Evolutionary conservation across 2,113 vertebrate species (phyloP).

Genomic region (Elaphurus davidianus): DNA sequence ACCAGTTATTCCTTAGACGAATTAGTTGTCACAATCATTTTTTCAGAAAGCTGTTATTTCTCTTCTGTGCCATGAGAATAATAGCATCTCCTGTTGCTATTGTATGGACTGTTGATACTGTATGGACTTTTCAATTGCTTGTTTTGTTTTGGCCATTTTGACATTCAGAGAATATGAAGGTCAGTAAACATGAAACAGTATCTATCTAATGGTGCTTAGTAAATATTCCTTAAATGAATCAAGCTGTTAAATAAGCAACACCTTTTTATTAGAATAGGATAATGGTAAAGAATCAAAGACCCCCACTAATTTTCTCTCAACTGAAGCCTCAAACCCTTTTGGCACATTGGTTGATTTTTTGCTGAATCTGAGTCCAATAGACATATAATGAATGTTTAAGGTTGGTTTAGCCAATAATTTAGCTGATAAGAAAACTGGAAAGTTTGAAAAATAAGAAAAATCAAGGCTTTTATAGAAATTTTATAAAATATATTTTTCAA

Average conservation of each 20-base stretch:
- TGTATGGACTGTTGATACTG: background rate
- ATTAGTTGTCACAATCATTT: background rate
- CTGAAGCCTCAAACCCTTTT: background rate
- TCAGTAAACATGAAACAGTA: background rate
- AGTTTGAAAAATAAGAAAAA: background rate
- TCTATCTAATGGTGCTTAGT: background rate
- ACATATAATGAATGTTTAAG: background rate
- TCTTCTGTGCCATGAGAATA: background rate
- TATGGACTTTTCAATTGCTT: background rate
- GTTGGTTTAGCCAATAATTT: background rate
- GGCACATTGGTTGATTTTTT: background rate
- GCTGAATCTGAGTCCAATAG: background rate
- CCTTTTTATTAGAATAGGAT: background rate
- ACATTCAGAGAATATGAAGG: background rate
- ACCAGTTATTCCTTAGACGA: background rate
- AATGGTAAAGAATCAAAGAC: background rate
- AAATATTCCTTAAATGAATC: background rate
- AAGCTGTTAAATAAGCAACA: background rate
- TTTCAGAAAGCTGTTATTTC: background rate
- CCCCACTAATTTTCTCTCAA: background rate
- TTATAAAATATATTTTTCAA: conserved; percentile 2
- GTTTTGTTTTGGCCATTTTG: background rate
- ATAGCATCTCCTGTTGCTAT: background rate
- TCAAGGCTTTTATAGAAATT: background rate
- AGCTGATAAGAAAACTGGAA: background rate